Evolutionary conservation across 2,113 vertebrate species (phyloP), one percentile per base, ranked within the genome.

Genomic region (Nesogale talazaci): DNA sequence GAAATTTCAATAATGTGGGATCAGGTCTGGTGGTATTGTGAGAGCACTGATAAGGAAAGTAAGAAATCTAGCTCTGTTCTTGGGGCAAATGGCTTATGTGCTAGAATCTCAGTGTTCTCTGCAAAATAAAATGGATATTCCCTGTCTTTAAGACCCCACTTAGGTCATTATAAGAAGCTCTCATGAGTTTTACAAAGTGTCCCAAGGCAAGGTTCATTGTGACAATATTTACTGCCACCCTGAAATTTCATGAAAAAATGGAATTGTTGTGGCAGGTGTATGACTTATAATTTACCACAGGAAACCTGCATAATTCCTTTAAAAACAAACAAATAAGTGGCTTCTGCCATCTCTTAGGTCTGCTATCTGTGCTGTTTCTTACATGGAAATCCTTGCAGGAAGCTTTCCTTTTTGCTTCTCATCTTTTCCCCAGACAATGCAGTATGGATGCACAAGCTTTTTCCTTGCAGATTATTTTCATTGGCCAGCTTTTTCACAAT

Each of bases 311-410:
- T 65, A 17, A 63, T 52, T 82, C n/a, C 42, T 86, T 69, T 52
- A 87, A 69, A 76, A 94, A 40, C 15, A 65, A 79, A 87, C 61
- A 76, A 94, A 40, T 11, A 65, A 79, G 20, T 63, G 31, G 34
- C 19, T 69, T 52, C 36, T 34, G 25, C n/a, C n/a, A 4, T 83
- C 36, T 80, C 84, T 79, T 69, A 17, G 1, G 29, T 36, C 42
- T 90, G 19, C 75, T 19, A 0, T 29, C 38, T 76, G 40, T 27
- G 11, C 42, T 65, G 38, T 78, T 74, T 75, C 22, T 46, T 67
- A 20, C 9, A 79, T 25, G 40, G 20, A 56, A 6, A 89, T 20
- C 40, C 57, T 22, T 65, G 11, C 15, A 15, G 1, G 57, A 90
- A 90, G 72, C 11, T 29, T 14, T 61, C 34, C 0, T 20, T 5